Percentiles rank a stretch among this genome's conserved stretches.
These are phyloP conservation scores for Palythoa heliodiscus DNA, from an alignment of 92 coral and sea anemone genomes.

Conservation along the genomic window DNA sequence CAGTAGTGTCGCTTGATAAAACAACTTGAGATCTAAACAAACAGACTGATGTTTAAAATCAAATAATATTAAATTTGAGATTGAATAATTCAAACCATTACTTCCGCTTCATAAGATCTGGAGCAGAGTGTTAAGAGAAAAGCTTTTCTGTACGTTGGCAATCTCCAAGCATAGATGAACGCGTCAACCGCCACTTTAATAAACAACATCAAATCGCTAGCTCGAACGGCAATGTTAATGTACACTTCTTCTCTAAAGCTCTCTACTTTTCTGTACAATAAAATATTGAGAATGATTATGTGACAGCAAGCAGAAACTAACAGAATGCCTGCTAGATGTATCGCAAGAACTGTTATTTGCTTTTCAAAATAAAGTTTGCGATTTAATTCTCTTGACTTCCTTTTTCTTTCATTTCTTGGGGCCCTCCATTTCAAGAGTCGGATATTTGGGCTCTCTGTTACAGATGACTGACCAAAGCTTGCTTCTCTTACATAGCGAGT, in stretches of 20 bases:
- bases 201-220: slow-evolving; percentile 70
- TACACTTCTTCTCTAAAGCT: slow-evolving; percentile 51
- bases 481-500: not conserved
- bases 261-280: slow-evolving; percentile 40
- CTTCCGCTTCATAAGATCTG: not conserved
- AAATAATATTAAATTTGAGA: not conserved
- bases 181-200: slow-evolving; percentile 80
- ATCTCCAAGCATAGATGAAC: slow-evolving; percentile 81
- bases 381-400: not conserved
- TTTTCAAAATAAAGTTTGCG: slow-evolving; percentile 46
- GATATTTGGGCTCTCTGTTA: not conserved
- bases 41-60: not conserved
- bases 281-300: slow-evolving; percentile 58
- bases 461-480: not conserved
- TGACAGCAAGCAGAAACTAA: slow-evolving; percentile 67
- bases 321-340: slow-evolving; percentile 59
- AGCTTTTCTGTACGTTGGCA: slow-evolving; percentile 77
- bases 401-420: not conserved
- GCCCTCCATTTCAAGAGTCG: not conserved
- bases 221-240: slow-evolving; percentile 70
- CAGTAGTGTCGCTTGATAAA: not conserved
- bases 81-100: not conserved
- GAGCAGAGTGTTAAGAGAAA: slow-evolving; percentile 33
- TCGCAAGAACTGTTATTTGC: slow-evolving; percentile 67
- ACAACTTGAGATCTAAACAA: not conserved